These are phyloP conservation scores for Erpobdella octoculata DNA, from an alignment of 2,888 invertebrate genomes.

Conservation along the genomic window DNA sequence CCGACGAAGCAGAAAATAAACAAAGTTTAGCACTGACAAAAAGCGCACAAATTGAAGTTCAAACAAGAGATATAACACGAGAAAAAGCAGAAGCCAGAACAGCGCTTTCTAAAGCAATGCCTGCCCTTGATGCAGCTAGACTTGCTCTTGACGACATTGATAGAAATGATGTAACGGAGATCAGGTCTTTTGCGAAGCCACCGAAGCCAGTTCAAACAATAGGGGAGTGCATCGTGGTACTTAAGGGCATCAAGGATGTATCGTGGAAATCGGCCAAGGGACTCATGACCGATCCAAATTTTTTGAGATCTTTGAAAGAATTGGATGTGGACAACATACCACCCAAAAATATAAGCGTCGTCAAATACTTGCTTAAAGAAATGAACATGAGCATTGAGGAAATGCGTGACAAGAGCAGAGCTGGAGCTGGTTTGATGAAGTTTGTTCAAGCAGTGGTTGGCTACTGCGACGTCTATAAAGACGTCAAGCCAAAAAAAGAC, in stretches of 20 bases:
- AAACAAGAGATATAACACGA: constrained; percentile 69
- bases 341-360: constrained; percentile 35
- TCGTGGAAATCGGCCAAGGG: constrained; percentile 83
- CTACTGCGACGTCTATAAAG: constrained; percentile 76
- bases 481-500: constrained; percentile 63
- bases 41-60: constrained; percentile 72
- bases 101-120: constrained; percentile 71
- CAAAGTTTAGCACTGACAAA: constrained; percentile 72
- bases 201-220: constrained; percentile 82
- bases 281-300: constrained; percentile 84
- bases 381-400: constrained; percentile 60
- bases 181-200: constrained; percentile 74
- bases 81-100: constrained; percentile 77
- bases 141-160: constrained; percentile 73
- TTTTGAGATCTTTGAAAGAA: constrained; percentile 70
- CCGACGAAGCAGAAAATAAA: constrained; percentile 63
- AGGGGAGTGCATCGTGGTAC: constrained; percentile 79
- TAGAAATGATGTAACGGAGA: constrained; percentile 83
- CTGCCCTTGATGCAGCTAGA: constrained; percentile 73
- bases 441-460: constrained; percentile 78
- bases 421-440: constrained; percentile 74
- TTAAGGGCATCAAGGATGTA: constrained; percentile 73
- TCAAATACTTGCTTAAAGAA: constrained; percentile 49
- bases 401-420: constrained; percentile 74
- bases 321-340: constrained; percentile 64